Evolutionary conservation across 2,797 vertebrate genomes (phyloP).

Genomic region (Coilia nasus): DNA sequence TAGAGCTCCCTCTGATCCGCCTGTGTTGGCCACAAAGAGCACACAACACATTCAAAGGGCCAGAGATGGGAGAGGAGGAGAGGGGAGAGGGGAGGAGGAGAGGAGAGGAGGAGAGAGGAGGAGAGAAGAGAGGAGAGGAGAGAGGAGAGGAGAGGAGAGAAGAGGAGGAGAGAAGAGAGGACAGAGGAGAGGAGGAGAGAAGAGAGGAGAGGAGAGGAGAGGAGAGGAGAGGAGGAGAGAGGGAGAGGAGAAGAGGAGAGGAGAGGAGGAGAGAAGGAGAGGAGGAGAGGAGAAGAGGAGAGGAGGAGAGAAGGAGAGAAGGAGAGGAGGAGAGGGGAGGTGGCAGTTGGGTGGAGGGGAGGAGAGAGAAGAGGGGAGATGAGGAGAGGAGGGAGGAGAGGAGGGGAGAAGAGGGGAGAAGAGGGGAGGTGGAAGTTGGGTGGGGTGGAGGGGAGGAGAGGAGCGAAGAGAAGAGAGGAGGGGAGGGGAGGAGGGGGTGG

Average conservation of each 20-base stretch:
- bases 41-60: conserved; percentile 29
- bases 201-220: too few relatives aligned
- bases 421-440: background rate
- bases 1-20: conserved; percentile 40
- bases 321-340: too few relatives aligned
- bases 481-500: background rate
- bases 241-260: background rate
- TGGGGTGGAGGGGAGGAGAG: background rate
- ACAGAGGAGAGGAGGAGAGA: too few relatives aligned
- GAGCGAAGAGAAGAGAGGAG: background rate
- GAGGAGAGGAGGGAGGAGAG: conserved; percentile 40
- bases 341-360: too few relatives aligned
- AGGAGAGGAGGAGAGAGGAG: background rate
- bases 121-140: background rate
- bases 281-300: too few relatives aligned
- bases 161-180: background rate
- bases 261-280: too few relatives aligned
- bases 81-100: too few relatives aligned
- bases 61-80: too few relatives aligned
- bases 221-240: conserved; percentile 23
- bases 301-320: background rate
- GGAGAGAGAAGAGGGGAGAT: background rate
- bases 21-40: conserved; percentile 28
- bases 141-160: background rate
- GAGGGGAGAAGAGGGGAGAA: background rate